Base-by-base conservation (phyloP, 2,797 vertebrate species). In the Spondyliosoma cantharus region DNA sequence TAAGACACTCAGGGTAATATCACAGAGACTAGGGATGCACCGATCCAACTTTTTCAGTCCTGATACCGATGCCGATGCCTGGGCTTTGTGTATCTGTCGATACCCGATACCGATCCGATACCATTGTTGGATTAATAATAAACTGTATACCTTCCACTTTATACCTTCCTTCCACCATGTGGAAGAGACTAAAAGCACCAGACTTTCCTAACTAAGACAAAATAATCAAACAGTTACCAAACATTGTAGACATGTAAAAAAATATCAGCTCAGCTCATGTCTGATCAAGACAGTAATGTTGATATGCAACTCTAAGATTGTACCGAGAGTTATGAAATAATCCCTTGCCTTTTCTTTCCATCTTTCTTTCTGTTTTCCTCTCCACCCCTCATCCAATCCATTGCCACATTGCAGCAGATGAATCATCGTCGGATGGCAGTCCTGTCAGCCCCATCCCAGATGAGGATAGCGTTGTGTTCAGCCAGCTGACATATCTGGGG, bases 381-480 rank as follows among this genome's bases (percentile, higher is more conserved):
- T 72, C 45, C 25, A 25, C 6, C 22, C 8, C 11, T 52, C 32
- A 57, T 20, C 24, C 12, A 24, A 74, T 61, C 46, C 14, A 13
- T 46, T 27, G 5, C 16, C 19, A 14, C 20, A 32, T 27, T 79
- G 58, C 81, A 93, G 90, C 79, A 15, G 95, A 94, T 48, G 94
- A 95, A 66, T 94, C 93, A 0, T 94, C 93, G 7, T 94, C 94
- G 2, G 95, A 93, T 7, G 89, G 91, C n/a, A 95, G 95, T 87
- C 96, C 97, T 5, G 91, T 96, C 63, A 97, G 97, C 1, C 97
- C 97, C 0, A 91, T 98, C 82, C 96, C 96, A 0, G 98, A 99
- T 2, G 98, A 99, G 88, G 98, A 99, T 95, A 99, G 98, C 0
- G 97, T 99, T 49, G 96, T 99, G 91, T 99, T 99, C 90, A 99